A percentile compares a stretch with the other conserved stretches of the same genome.
These are phyloP conservation scores for Catharus ustulatus DNA, from an alignment of 2,797 vertebrate species.

Conservation along the genomic window DNA sequence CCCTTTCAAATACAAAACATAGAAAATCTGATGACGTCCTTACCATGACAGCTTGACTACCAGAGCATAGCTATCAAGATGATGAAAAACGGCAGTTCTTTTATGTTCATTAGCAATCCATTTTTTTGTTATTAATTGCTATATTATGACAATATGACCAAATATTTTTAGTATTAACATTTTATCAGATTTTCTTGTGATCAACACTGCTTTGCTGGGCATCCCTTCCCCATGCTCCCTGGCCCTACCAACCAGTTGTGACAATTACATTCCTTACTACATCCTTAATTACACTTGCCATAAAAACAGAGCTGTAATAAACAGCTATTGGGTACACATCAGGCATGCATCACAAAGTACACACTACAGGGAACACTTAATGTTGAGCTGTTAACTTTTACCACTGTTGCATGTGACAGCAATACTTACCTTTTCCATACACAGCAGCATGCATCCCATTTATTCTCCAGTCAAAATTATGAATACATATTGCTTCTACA, in stretches of 20 bases:
- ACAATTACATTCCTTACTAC: not conserved
- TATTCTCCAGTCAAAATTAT: constrained; percentile 98
- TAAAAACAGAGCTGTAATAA: not conserved
- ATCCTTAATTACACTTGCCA: not conserved
- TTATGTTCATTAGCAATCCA: not conserved
- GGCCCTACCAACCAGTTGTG: not conserved
- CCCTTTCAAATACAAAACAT: constrained; percentile 74
- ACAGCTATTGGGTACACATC: not conserved
- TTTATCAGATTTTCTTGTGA: not conserved
- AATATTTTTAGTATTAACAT: not conserved
- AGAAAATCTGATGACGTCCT: not conserved
- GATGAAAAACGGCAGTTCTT: not conserved
- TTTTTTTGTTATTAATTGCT: not conserved
- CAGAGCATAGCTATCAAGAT: not conserved
- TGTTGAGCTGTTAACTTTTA: not conserved
- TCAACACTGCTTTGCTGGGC: not conserved
- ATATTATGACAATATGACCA: not conserved
- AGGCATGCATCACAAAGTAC: not conserved
- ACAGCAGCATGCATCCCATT: constrained; percentile 93
- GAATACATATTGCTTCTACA: constrained; percentile 95
- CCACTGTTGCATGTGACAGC: not conserved
- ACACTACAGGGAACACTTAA: not conserved
- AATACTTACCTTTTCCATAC: constrained; percentile 92
- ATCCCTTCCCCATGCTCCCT: not conserved
- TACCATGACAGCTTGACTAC: not conserved